Conservation (phyloP, 2,888 invertebrate species). For the Tortricodes alternella region DNA sequence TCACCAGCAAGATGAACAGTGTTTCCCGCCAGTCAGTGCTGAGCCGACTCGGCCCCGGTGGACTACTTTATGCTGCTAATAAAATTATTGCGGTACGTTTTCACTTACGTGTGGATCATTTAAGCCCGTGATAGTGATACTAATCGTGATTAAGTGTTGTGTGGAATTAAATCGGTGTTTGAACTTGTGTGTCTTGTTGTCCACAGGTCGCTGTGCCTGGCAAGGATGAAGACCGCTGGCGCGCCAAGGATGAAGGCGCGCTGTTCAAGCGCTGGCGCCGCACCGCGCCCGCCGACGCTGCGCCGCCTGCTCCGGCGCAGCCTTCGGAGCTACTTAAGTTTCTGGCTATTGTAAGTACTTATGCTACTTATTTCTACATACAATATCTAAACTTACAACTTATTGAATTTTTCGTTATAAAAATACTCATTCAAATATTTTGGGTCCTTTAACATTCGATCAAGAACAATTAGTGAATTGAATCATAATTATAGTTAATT, state of each 20-base stretch:
- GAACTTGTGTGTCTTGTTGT: conserved; percentile 71
- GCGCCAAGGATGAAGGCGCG: conserved; percentile 71
- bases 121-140: conserved; percentile 31
- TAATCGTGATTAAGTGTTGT: conserved; percentile 39
- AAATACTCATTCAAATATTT: no score
- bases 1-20: conserved; percentile 80
- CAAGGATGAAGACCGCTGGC: conserved; percentile 78
- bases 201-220: conserved; percentile 77
- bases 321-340: conserved; percentile 85
- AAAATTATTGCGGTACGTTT: conserved; percentile 80
- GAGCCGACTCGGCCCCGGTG: conserved; percentile 76
- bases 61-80: conserved; percentile 75
- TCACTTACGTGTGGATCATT: conserved; percentile 49
- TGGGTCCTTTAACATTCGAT: no score
- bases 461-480: background rate
- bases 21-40: conserved; percentile 77
- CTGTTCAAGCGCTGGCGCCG: conserved; percentile 72
- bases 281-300: conserved; percentile 45
- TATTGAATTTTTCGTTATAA: no score
- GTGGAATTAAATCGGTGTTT: conserved; percentile 58
- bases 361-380: background rate
- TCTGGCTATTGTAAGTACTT: conserved; percentile 89
- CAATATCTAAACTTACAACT: no score
- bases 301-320: conserved; percentile 57
- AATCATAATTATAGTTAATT: background rate